Evolutionary conservation across 2,797 vertebrate genomes (phyloP).

Genomic region (Acanthornis magna): DNA sequence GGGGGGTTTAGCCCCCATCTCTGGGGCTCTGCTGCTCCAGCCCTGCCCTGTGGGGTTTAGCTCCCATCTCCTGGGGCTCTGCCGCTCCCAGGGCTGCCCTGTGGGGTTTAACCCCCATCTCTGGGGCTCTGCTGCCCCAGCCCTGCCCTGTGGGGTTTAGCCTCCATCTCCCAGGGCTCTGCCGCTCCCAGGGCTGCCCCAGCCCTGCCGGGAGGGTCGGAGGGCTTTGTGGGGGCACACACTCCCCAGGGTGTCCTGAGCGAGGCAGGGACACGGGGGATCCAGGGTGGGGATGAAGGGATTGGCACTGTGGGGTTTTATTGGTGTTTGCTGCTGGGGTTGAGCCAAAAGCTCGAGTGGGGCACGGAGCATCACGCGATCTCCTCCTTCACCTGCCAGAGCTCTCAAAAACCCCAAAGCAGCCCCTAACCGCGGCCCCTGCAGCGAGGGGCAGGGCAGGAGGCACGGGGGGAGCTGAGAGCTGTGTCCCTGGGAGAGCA

Average conservation of each 20-base stretch:
- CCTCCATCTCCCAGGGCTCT: too few species aligned
- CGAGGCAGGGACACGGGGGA: not conserved
- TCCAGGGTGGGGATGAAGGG: not conserved
- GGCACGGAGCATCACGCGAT: rapidly evolving
- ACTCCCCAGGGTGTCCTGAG: not conserved
- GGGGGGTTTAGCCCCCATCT: too few species aligned
- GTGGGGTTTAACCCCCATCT: too few species aligned
- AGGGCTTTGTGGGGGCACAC: not conserved
- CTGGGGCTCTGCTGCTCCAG: too few species aligned
- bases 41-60: too few species aligned
- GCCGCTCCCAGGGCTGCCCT: too few species aligned
- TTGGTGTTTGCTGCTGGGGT: not conserved
- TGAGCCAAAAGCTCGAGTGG: not conserved
- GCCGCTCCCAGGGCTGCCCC: too few species aligned
- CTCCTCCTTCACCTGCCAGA: not conserved
- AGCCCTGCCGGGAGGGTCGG: not conserved
- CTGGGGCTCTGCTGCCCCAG: too few species aligned
- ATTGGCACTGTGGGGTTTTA: not conserved
- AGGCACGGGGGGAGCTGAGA: not conserved
- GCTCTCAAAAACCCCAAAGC: not conserved
- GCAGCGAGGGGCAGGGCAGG: rapidly evolving
- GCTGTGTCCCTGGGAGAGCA: too few species aligned
- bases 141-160: too few species aligned
- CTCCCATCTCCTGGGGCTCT: too few species aligned
- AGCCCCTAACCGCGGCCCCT: rapidly evolving